Conservation (phyloP, 2,888 invertebrate species). For the Drosophila tanythrix region DNA sequence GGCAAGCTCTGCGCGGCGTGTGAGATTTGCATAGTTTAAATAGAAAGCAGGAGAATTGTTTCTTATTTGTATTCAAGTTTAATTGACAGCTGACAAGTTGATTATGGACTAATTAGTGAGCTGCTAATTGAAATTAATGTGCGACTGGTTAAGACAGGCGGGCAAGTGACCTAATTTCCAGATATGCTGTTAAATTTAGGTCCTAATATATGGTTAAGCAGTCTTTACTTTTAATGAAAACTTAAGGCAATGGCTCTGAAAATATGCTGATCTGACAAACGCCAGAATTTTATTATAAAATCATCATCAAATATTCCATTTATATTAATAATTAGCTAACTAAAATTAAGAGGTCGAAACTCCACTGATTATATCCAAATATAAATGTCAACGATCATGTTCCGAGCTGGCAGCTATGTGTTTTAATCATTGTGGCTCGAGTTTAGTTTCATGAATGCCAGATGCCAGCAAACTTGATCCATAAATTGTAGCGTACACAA, state of each 20-base stretch:
- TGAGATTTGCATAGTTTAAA: conserved; percentile 45
- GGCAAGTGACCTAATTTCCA: neutral
- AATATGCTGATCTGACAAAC: neutral
- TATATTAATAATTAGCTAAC: neutral
- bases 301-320: neutral
- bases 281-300: neutral
- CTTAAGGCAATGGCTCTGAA: neutral
- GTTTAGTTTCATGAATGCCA: conserved; percentile 23
- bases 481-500: conserved; percentile 30
- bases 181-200: neutral
- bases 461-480: conserved; percentile 23
- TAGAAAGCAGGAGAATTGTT: conserved; percentile 25
- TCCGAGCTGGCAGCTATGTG: conserved; percentile 7
- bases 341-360: conserved; percentile 7
- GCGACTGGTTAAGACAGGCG: neutral
- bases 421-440: conserved; percentile 6
- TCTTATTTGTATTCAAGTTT: conserved; percentile 29
- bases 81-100: conserved; percentile 73
- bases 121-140: conserved; percentile 66
- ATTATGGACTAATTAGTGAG: conserved; percentile 61
- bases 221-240: neutral
- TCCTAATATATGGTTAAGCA: neutral
- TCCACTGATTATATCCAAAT: conserved; percentile 21
- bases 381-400: conserved; percentile 41
- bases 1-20: conserved; percentile 2